Base-by-base conservation (phyloP, 2,888 invertebrate genomes). In the Pogonocherus hispidulus region DNA sequence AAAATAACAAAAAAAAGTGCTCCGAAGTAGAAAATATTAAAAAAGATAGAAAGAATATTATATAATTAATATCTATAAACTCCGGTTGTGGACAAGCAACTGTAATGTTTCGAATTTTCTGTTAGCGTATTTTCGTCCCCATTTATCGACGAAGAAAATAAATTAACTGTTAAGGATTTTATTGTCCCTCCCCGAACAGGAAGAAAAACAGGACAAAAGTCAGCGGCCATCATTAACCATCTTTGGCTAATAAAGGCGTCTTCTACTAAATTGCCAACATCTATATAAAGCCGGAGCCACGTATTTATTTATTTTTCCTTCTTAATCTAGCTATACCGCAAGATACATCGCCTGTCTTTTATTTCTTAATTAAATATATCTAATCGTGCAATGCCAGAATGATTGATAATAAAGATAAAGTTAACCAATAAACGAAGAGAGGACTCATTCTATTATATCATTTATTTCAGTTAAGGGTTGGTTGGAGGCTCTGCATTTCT, bases 351-450 rank as follows among this genome's bases (percentile, higher is more conserved):
- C 74, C 72, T 75, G 74, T 76, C 78, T 76, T 78, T 80, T 76
- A 73, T 76, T 75, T 78, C 79, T 80, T 80, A 80, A 80, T 80
- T 80, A 80, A 80, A 80, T 76, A 73, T 71, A 73, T 73, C 70
- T 72, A 72, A 72, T 72, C 68, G 72, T 35, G 63, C 66, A 56
- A 68, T 64, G 70, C 70, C 73, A 73, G 67, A 69, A 73, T 73
- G 73, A 73, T 73, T 73, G 73, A 73, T 73, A 73, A 67, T 71
- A 69, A 73, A 73, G 73, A 73, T 73, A 73, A 73, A 73, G 69
- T 69, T 64, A 67, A 73, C 73, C 70, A 73, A 73, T 73, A 73
- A 69, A 71, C 57, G 60, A 52, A 57, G 49, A 57, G 54, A 37
- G 57, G 9, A 56, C 44, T 14, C 14, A n/a, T 54, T 44, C 57